Evolutionary conservation across 1,140 invertebrate species (phyloP), one percentile per base, ranked within the genome.

Genomic region (Ceratosolen solmsi): DNA sequence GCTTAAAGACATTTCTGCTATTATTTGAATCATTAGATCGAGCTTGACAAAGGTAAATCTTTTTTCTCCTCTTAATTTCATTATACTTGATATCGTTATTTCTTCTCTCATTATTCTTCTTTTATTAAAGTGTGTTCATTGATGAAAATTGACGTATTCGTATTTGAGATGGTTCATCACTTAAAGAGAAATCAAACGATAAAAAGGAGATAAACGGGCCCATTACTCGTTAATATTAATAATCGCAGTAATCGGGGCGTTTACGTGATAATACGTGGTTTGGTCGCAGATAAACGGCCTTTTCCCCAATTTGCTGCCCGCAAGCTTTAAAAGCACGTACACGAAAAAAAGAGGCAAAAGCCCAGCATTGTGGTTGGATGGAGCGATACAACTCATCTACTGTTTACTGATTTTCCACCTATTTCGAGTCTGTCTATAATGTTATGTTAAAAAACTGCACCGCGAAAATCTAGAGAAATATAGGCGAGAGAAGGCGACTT

Each of bases 381-480:
- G 63, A 78, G 63, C 76, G 46, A 25, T 70, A 54, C n/a, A 22
- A 30, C 20, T 54, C 33, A 36, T n/a, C n/a, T 41, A 36, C 76
- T 90, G 89, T 91, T 91, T 90, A 91, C 89, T 89, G 88, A 89
- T 88, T 90, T 86, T 86, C 17, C 58, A 58, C 15, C 85, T 86
- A 88, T 88, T 86, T 84, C 85, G 88, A 88, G 89, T 90, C 86
- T 85, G 87, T 33, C 30, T 68, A 68, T 90, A 90, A 91, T 89
- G 90, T 91, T 89, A 91, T 90, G 90, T 91, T 89, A 90, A 90
- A 89, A 78, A 90, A 86, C 86, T 89, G 87, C 87, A 91, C 87
- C 86, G 88, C 87, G 87, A 88, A 89, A 68, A 78, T 2, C 58
- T 41, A n/a, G n/a, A 49, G 33, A 76, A 58, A 38, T 49, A 30